Evolutionary conservation across 2,797 vertebrate species (phyloP).

Genomic region (Gila robusta): DNA sequence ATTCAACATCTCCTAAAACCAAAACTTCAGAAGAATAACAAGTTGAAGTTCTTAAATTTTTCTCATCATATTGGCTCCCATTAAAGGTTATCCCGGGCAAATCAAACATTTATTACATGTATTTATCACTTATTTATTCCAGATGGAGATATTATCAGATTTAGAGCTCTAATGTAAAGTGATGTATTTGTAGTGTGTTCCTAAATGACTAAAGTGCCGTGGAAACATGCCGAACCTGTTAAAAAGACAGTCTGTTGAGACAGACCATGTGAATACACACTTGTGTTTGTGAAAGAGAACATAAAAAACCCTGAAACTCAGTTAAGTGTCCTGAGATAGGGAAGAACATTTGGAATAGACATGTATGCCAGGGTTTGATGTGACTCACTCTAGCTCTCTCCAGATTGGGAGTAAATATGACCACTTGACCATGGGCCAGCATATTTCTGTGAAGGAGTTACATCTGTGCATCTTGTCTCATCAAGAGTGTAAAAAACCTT

Average conservation of each 20-base stretch:
- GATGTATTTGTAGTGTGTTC: constrained; percentile 70
- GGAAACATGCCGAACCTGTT: constrained; percentile 57
- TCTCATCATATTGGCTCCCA: constrained; percentile 24
- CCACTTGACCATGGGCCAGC: constrained; percentile 21
- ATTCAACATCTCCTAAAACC: constrained; percentile 34
- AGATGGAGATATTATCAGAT: constrained; percentile 68
- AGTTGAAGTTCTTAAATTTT: constrained; percentile 16
- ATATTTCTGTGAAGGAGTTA: constrained; percentile 33
- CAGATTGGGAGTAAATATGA: constrained; percentile 43
- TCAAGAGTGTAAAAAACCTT: constrained; percentile 13
- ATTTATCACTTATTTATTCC: constrained; percentile 63
- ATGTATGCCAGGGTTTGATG: constrained; percentile 45
- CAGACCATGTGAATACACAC: constrained; percentile 31
- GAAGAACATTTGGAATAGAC: constrained; percentile 40
- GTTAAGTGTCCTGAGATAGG: constrained; percentile 40
- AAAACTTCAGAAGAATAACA: background rate
- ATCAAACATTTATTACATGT: constrained; percentile 66
- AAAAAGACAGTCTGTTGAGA: constrained; percentile 53
- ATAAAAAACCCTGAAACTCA: constrained; percentile 26
- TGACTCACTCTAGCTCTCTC: constrained; percentile 46
- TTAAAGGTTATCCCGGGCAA: constrained; percentile 61
- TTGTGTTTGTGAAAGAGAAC: constrained; percentile 44
- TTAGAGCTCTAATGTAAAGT: constrained; percentile 66
- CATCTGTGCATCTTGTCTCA: constrained; percentile 9
- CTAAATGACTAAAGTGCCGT: constrained; percentile 58